Base-by-base conservation (phyloP, 2,113 vertebrate species). In the Apodemus sylvaticus region DNA sequence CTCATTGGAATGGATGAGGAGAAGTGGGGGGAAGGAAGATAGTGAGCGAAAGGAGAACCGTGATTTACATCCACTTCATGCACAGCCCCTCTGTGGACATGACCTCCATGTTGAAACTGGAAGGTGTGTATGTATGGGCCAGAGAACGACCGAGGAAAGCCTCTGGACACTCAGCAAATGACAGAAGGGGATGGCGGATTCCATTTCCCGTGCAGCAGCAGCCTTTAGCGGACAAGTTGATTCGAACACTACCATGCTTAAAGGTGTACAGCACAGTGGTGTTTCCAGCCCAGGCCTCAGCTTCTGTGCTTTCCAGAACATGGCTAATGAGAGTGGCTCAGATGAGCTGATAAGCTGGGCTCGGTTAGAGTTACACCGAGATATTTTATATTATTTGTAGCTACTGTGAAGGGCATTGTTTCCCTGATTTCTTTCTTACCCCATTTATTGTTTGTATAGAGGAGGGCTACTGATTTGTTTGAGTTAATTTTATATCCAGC, bases 141-240 rank as follows among this genome's bases (percentile, higher is more conserved):
- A 87, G 42, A 68, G 64, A 66, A 58, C 39, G 29, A 0, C 53
- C 60, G n/a, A 62, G 26, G 19, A 94, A 87, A 85, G 20, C 26
- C 79, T 16, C 58, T 22, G 5, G 55, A 34, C 17, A 36, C 29
- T 29, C 26, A 22, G 26, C 48, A 64, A 22, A 95, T 64, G 55
- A 45, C 39, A 87, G 60, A 90, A 34, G 39, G 66, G 66, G n/a
- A 48, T 17, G 89, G 16, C n/a, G 89, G 68, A 76, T 16, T 39
- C 91, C 64, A 71, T 45, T 70, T 89, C 31, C 42, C 77, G 62
- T 76, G 45, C 14, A 31, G 51, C 66, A 45, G 24, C 58, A 48
- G 86, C 82, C 48, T 94, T 91, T 71, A 87, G 17, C 29, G 91
- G 79, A 74, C 45, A 87, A 82, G 45, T 26, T 89, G 53, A 64